Evolutionary conservation across 2,888 invertebrate species (phyloP), one percentile per base, ranked within the genome.

Genomic region (Aproaerema taeniolella): DNA sequence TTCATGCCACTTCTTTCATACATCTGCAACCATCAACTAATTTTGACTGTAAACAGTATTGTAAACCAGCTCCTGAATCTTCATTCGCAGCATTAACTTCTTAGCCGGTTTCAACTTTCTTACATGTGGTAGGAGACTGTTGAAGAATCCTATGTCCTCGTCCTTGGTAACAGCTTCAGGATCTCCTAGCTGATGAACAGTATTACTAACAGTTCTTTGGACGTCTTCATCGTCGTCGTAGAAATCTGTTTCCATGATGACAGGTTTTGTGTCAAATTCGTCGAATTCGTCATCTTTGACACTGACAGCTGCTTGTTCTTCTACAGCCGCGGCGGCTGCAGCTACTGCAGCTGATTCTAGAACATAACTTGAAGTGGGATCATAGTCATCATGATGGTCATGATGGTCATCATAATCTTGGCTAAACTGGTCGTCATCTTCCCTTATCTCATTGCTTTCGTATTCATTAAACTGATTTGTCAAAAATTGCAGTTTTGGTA

Each of bases 141-240:
- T 80, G 31, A 87, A 87, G 60, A 87, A 87, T 0, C 83, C 83
- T 13, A 83, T 63, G 51, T 87, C 87, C 42, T 87, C 87, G 43
- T 86, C 83, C 39, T 85, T 86, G 0, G 66, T 53, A 0, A 64
- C 55, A 38, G 68, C 72, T 6, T 53, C 52, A 0, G 48, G 36
- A 8, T 63, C 63, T 10, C 52, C 55, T 1, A 49, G 52, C 3
- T 32, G 29, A 5, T 52, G 58, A 2, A 29, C 44, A 3, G 43
- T 47, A 10, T 38, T 42, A 1, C 57, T 45, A 0, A 51, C 44
- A 25, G 62, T 67, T 45, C 68, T 79, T 5, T 59, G 73, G 0
- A 68, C 69, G 24, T 82, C 81, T 16, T 83, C 82, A 28, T 83
- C 83, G 43, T 85, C 85, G 41, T 85, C 85, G 35, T 82, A 81